Percentiles rank a stretch among this genome's conserved stretches.
Conservation (phyloP, 1,140 invertebrate species). For the Drosophila equinoxialis region DNA sequence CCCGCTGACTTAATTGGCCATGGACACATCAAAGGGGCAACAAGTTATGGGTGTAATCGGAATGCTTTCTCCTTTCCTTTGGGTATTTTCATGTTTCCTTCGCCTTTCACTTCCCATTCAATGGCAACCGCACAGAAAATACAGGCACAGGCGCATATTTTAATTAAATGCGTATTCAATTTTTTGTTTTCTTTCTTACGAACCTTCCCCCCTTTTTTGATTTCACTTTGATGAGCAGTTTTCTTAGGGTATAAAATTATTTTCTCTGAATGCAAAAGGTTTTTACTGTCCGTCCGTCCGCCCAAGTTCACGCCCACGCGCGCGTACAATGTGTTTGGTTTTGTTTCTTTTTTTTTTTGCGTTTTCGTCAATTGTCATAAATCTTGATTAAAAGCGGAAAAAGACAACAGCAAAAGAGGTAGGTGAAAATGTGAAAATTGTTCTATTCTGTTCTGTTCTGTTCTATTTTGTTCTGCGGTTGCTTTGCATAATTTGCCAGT, state of each 20-base stretch:
- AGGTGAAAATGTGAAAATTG: slow-evolving; percentile 74
- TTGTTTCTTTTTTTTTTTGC: slow-evolving; percentile 22
- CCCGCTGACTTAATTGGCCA: background rate
- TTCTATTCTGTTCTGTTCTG: slow-evolving; percentile 52
- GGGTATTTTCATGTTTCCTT: background rate
- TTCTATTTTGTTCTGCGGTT: slow-evolving; percentile 40
- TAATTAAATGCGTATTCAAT: slow-evolving; percentile 70
- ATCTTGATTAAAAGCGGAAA: slow-evolving; percentile 74
- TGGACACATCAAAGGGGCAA: slow-evolving; percentile 13
- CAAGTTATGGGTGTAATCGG: slow-evolving; percentile 1
- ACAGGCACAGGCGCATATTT: slow-evolving; percentile 28
- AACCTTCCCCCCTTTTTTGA: background rate
- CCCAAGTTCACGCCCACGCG: slow-evolving; percentile 37
- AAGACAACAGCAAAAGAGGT: slow-evolving; percentile 42
- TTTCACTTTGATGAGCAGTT: background rate
- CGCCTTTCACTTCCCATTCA: background rate
- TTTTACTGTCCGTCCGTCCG: slow-evolving; percentile 6
- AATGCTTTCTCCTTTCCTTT: background rate
- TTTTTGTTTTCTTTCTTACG: slow-evolving; percentile 36
- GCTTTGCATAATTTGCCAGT: slow-evolving; percentile 67
- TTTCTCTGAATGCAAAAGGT: slow-evolving; percentile 40
- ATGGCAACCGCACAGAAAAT: slow-evolving; percentile 8
- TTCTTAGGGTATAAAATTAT: background rate
- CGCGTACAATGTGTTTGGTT: slow-evolving; percentile 13
- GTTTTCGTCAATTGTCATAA: slow-evolving; percentile 71